Base-by-base conservation (phyloP, 2,797 vertebrate species). In the Acropternis orthonyx region DNA sequence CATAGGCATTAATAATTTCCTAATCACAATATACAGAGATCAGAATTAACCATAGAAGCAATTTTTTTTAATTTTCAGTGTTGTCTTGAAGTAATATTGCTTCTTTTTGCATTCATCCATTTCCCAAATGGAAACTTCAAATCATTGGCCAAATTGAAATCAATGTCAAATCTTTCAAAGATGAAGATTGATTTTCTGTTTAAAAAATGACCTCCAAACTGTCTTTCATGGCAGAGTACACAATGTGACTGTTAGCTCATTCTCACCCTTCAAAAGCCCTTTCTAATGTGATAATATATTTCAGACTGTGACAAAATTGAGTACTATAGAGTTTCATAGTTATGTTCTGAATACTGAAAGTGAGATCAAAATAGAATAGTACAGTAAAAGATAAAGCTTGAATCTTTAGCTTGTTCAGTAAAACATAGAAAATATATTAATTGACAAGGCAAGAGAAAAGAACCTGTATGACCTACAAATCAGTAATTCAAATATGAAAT, bases 261-360 rank as follows among this genome's bases (percentile, higher is more conserved):
- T 94, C 73, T 72, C 82, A 94, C 39, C 88, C 65, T 95, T 86
- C 88, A 92, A 85, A 96, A 95, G 85, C 54, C 82, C 79, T 65
- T 80, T 74, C 61, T 78, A 81, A 91, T 51, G 54, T 69, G 69
- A 66, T 55, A 92, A 89, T 46, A 17, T 91, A 85, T 85, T 95
- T 84, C 62, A 92, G 36, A 75, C 62, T 72, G 68, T 49, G 92
- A 83, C 54, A 46, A 92, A 95, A 95, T 58, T 27, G 65, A 82
- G 37, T 39, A 26, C 22, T 72, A 54, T 13, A 72, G 51, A 58
- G 55, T 86, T 85, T 66, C 86, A 71, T 23, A 59, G 26, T 58
- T 84, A 66, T 18, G 10, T 59, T 93, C 76, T 66, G 44, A 66
- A 59, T 83, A 88, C 21, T 63, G 49, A 79, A 54, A 59, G 19